Evolutionary conservation across 2,888 invertebrate species (phyloP).

Genomic region (Pseudococcus viburni): DNA sequence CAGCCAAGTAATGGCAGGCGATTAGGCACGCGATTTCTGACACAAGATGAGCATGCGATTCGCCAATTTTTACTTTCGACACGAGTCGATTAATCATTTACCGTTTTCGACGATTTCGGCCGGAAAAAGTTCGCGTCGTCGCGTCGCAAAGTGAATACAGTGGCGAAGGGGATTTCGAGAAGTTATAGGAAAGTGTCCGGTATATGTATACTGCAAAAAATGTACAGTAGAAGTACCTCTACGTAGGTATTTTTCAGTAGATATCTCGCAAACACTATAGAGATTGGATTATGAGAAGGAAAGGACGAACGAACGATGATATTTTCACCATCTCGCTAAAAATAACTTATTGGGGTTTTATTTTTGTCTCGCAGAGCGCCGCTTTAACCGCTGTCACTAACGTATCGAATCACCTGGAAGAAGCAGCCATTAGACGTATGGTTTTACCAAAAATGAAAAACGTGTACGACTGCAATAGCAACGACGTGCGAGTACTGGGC

Average conservation of each 20-base stretch:
- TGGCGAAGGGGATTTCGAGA: too few relatives aligned
- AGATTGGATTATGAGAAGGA: too few relatives aligned
- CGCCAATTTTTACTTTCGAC: conserved; percentile 16
- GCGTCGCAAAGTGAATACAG: too few relatives aligned
- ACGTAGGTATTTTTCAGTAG: too few relatives aligned
- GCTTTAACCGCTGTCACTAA: conserved; percentile 89
- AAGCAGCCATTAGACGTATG: conserved; percentile 83
- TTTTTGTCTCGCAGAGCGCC: conserved; percentile 79
- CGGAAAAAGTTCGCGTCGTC: too few relatives aligned
- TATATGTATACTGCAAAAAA: too few relatives aligned
- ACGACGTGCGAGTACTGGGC: conserved; percentile 85
- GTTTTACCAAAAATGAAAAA: conserved; percentile 87
- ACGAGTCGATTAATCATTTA: conserved; percentile 15
- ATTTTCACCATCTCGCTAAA: too few relatives aligned
- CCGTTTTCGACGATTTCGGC: neutral
- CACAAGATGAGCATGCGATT: conserved; percentile 17
- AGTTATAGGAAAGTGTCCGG: too few relatives aligned
- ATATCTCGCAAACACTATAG: too few relatives aligned
- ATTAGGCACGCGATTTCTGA: conserved; percentile 5
- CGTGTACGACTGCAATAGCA: conserved; percentile 84
- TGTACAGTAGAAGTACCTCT: too few relatives aligned
- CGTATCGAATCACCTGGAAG: conserved; percentile 87
- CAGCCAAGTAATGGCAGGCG: conserved; percentile 6
- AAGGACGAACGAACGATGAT: neutral
- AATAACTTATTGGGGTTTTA: neutral